Base-by-base conservation (phyloP, 2,113 vertebrate species). In the Triplophysa dalaica region DNA sequence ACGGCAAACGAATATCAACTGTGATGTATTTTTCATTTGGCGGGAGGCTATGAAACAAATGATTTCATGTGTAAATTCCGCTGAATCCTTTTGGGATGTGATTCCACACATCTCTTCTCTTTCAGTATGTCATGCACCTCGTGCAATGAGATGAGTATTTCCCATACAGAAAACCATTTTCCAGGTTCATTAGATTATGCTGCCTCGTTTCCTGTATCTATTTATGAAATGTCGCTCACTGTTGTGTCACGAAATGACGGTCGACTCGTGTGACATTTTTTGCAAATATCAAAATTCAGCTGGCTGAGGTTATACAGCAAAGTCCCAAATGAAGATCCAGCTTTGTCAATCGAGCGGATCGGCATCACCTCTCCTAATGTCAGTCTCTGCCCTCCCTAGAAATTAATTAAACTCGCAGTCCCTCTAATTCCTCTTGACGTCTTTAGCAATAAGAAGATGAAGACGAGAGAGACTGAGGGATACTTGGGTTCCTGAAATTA, bases 341-440 rank as follows among this genome's bases (percentile, higher is more conserved):
- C 14, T 63, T 75, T 70, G 82, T 78, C 84, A 83, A 91, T 87
- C 82, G 69, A 80, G 81, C 78, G 50, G 81, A 75, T 77, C 84
- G 83, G 84, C 88, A 74, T 86, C 85, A 86, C 89, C 81, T 89
- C 88, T 89, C 84, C 86, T 87, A 89, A 90, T 89, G 90, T 88
- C 90, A 90, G 86, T 78, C 84, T 88, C 88, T 61, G 85, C 89
- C 88, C 85, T 90, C 84, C 87, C 83, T 75, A 81, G 87, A 91
- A 90, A 91, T 87, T 90, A 93, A 93, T 93, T 92, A 92, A 89
- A 83, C 84, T 79, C 22, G 8, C 88, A 89, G 84, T 85, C 81
- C 63, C 76, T 82, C 86, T 92, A 90, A 92, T 91, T 89, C 81
- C 11, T 62, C 69, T 73, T 87, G 89, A 91, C 89, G 86, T 70